These are phyloP conservation scores for Odocoileus virginianus DNA, from an alignment of 2,113 vertebrate genomes.

Conservation along the genomic window DNA sequence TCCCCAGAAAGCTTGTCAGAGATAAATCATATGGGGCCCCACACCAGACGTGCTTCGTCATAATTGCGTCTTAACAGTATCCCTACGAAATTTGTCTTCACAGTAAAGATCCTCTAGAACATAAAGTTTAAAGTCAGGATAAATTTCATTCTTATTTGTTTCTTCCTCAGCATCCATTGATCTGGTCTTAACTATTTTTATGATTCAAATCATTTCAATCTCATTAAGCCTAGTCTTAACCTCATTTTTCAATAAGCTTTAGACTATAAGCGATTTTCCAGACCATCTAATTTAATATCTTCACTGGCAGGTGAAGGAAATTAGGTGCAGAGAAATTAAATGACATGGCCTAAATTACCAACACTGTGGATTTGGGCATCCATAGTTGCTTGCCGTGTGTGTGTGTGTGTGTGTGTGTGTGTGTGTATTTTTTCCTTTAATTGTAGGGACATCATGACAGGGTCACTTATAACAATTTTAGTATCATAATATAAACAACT, in stretches of 20 bases:
- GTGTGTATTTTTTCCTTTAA: neutral
- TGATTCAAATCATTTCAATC: neutral
- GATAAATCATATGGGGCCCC: neutral
- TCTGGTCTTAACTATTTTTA: neutral
- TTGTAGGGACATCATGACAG: neutral
- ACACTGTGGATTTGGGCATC: neutral
- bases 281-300: neutral
- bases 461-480: neutral
- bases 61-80: neutral
- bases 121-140: neutral
- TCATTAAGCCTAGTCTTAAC: neutral
- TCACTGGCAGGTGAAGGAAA: neutral
- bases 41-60: neutral
- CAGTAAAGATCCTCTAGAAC: neutral
- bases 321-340: neutral
- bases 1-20: neutral
- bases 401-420: neutral
- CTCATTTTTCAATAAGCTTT: neutral
- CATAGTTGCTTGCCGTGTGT: neutral
- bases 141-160: neutral
- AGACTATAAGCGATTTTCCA: neutral
- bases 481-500: neutral
- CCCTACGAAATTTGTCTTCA: neutral
- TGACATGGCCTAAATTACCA: neutral
- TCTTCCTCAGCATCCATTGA: neutral